Conservation (phyloP, 2,888 invertebrate species). For the Drosophila quinaria region DNA sequence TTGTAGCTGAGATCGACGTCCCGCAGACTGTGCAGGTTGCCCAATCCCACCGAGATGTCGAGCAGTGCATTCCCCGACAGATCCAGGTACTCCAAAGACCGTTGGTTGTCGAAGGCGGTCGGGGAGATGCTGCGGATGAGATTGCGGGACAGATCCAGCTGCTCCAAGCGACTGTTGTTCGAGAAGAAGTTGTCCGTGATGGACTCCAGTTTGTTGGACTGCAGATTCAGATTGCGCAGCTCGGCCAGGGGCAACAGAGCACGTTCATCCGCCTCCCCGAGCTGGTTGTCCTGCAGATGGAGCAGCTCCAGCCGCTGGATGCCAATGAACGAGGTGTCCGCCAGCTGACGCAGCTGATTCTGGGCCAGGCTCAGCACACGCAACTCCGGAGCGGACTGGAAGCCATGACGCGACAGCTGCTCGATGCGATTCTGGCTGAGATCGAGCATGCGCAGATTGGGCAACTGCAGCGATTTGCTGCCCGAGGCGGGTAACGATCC, state of each 20-base stretch:
- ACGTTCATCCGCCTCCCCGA: constrained; percentile 89
- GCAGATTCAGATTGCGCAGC: constrained; percentile 90
- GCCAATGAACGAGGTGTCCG: constrained; percentile 90
- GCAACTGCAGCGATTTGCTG: constrained; percentile 90
- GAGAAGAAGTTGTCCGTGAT: constrained; percentile 90
- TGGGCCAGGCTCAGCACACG: constrained; percentile 90
- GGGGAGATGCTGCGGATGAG: constrained; percentile 90
- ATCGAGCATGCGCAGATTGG: constrained; percentile 91
- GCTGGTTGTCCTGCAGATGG: constrained; percentile 91
- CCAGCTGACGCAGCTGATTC: constrained; percentile 90
- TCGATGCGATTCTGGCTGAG: constrained; percentile 91
- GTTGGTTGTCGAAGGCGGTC: constrained; percentile 88
- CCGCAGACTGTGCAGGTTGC: constrained; percentile 89
- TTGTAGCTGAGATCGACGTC: constrained; percentile 92
- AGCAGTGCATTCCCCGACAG: constrained; percentile 92
- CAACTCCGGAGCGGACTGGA: constrained; percentile 89
- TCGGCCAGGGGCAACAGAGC: constrained; percentile 88
- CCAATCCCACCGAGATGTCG: constrained; percentile 90
- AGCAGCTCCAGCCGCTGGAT: constrained; percentile 90
- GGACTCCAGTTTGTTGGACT: constrained; percentile 91
- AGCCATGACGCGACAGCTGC: constrained; percentile 88
- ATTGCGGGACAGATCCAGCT: constrained; percentile 91
- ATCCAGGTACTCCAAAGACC: constrained; percentile 91
- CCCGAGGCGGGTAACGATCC: constrained; percentile 88
- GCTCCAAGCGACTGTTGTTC: constrained; percentile 88